Evolutionary conservation across 1,140 invertebrate genomes (phyloP), one percentile per base, ranked within the genome.

Genomic region (Dufourea novaeangliae): DNA sequence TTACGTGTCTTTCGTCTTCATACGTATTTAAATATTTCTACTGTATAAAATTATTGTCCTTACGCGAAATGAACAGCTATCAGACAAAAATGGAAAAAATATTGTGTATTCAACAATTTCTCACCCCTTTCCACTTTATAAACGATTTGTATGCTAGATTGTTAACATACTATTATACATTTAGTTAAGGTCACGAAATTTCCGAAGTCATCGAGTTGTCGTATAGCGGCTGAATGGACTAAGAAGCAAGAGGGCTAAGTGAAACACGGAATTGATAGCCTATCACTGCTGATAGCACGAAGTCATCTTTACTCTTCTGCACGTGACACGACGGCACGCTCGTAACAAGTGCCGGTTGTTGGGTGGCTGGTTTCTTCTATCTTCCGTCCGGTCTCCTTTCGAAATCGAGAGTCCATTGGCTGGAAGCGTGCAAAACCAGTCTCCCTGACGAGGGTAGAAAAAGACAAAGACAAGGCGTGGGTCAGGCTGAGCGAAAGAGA

Each of bases 351-450:
- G 75, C 59, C 76, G 61, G 69, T 69, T 52, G 67, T 50, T 57
- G 46, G 61, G 27, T 68, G 59, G 81, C 64, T 78, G 78, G 82
- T 50, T 85, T 74, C 68, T 70, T 50, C 70, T 71, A 69, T 44
- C 71, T 76, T 63, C 29, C 67, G 62, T 66, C 64, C 68, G 66
- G 41, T 76, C 78, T 85, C 66, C 79, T 68, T 80, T 84, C 79
- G 85, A 87, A 87, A 87, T 86, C 84, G 85, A 86, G 85, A 87
- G 84, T 87, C 84, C 76, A 78, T 79, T 82, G 75, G 79, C 74
- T 79, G 56, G 39, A 44, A 62, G 62, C 75, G 81, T 70, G 82
- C 84, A 82, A 82, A 87, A 87, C 85, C 85, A 87, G 85, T 87
- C 72, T 17, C 17, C 41, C 50, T 57, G 68, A 25, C 69, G 70